Evolutionary conservation across 1,140 invertebrate genomes (phyloP), one percentile per base, ranked within the genome.

Genomic region (Drosophila lini): DNA sequence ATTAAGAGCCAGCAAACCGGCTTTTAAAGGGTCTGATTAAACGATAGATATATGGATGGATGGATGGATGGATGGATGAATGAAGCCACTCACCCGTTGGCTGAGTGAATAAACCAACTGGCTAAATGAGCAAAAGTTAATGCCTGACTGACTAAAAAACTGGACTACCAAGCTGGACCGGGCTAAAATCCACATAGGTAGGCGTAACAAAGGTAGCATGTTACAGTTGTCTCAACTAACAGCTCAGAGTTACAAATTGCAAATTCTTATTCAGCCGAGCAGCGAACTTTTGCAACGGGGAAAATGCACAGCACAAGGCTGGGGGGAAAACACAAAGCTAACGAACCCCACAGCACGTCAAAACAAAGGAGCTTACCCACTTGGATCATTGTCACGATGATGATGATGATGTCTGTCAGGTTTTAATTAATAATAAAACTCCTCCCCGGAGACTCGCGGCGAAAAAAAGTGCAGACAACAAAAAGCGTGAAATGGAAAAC

Each of bases 351-450:
- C 19, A 45, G 34, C 56, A 19, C 61, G n/a, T 53, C 47, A n/a
- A 64, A 67, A 69, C 65, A 69, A 69, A 69, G 38, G 65, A 67
- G 65, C 65, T 69, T 50, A 53, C 55, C 44, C 57, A 13, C 64
- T 52, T 22, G 77, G 78, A 59, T 85, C 81, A 84, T 57, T 81
- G 81, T 64, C 77, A 85, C 76, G 78, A 56, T 53, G 73, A 58
- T 31, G 61, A 57, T 57, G 36, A 40, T 31, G 28, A 48, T 57
- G 60, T 79, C 68, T 60, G 64, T 40, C 58, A 55, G 25, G 38
- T 74, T 74, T 81, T 85, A 84, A 84, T 84, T 85, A 84, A 78
- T 74, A 84, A 77, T 77, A 42, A 61, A 56, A 65, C 48, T 47
- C 56, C 74, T 38, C 42, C 52, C 40, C 28, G 25, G 32, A 25